Conservation (phyloP, 2,113 vertebrate species). For the Nannospalax galili region DNA sequence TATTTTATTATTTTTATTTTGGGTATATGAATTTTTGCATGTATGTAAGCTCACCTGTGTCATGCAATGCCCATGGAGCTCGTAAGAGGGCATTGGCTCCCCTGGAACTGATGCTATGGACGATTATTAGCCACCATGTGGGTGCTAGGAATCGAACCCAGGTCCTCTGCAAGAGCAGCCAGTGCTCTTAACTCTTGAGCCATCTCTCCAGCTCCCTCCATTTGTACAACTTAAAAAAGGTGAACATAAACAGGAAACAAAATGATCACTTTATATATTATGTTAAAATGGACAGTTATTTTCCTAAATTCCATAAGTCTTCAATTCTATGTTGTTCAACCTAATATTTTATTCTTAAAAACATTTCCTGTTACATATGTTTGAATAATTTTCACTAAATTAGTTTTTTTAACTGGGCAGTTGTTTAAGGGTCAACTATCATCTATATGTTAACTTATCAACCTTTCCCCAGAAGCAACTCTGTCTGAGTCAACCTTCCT, state of each 20-base stretch:
- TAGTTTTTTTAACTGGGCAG: neutral
- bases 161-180: no score
- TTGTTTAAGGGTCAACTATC: neutral
- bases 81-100: no score
- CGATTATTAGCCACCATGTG: no score
- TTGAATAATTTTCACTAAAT: constrained; percentile 18
- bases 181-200: no score
- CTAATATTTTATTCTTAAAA: constrained; percentile 5
- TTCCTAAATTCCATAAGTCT: neutral
- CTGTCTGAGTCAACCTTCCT: neutral
- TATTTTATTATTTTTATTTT: no score
- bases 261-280: neutral
- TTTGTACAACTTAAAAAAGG: neutral
- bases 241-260: neutral
- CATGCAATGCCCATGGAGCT: no score
- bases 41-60: no score
- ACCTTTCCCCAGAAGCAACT: neutral
- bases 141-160: no score
- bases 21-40: no score
- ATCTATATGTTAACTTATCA: neutral
- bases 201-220: no score
- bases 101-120: no score
- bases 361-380: neutral
- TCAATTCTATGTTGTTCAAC: neutral
- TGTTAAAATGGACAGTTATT: neutral